Evolutionary conservation across 2,888 invertebrate species (phyloP), one percentile per base, ranked within the genome.

Genomic region (Drosophila rellima): DNA sequence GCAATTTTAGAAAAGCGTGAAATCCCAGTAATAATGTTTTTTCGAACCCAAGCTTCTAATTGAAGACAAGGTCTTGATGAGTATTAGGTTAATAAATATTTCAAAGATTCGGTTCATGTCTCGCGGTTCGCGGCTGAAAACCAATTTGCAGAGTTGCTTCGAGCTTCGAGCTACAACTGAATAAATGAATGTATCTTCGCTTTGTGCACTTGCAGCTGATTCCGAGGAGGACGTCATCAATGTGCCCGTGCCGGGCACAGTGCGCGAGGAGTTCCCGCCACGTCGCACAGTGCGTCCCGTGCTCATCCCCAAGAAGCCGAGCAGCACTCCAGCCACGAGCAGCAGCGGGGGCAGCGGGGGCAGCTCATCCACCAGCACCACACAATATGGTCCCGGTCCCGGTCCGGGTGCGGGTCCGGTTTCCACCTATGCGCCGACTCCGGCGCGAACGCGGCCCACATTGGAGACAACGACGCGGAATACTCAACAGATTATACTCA

Each of bases 401-500:
- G n/a, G n/a, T n/a, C n/a, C 54, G 3, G 48, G 1, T 0, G 7
- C 74, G 2, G 70, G 51, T 3, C 67, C 51, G 11, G 69, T 61
- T 3, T 81, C 77, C 15, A 84, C 76, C 26, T 78, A 72, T 51
- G 73, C 88, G 0, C 74, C 90, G 0, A 68, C 87, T 0, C 78
- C 88, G 1, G 59, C 87, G 0, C 81, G 86, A 8, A 80, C 80
- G 1, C 86, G 89, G 5, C 89, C 81, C 23, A 80, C 80, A 2
- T 70, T 85, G 54, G 90, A 91, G 71, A 89, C 91, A 8, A 90
- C 91, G 26, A 91, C 91, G 0, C 76, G 89, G 15, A 92, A 90
- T 15, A 91, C 91, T 0, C 94, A 94, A 61, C 92, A 91, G 73
- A 91, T 94, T 42, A 94, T 95, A 23, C 94, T 94, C 31, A 94